Conservation (phyloP, 2,888 invertebrate genomes). For the Anodontia alba region DNA sequence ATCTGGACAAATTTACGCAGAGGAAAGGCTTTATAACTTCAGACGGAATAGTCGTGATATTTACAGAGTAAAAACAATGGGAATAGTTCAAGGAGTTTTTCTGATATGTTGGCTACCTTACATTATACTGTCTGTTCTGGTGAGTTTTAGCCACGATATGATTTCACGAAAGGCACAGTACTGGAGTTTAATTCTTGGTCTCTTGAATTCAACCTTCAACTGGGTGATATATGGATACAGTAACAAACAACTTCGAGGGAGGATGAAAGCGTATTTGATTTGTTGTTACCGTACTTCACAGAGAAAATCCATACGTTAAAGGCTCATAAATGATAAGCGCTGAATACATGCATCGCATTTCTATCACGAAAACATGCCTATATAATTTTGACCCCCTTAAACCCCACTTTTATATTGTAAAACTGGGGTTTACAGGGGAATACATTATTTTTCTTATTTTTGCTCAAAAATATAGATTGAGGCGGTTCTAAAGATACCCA, state of each 20-base stretch:
- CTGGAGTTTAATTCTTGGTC: constrained; percentile 35
- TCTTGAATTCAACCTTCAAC: constrained; percentile 44
- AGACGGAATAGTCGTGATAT: constrained; percentile 20
- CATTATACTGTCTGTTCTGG: constrained; percentile 1
- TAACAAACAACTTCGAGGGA: constrained; percentile 37
- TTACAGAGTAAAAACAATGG: constrained; percentile 47
- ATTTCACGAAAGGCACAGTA: constrained; percentile 7
- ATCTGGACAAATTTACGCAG: constrained; percentile 12
- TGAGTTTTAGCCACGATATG: constrained; percentile 19
- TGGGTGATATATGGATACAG: constrained; percentile 55
- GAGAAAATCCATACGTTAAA: no score
- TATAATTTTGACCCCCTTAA: no score
- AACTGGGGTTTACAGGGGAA: no score
- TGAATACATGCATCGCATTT: no score
- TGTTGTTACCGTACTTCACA: no score
- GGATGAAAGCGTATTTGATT: constrained; percentile 38
- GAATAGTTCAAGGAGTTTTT: constrained; percentile 51
- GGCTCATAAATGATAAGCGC: no score
- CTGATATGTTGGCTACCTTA: constrained; percentile 49
- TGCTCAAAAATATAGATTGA: no score
- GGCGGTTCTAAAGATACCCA: no score
- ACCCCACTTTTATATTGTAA: no score
- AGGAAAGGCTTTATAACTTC: neutral
- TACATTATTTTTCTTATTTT: no score
- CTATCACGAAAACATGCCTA: no score